These are phyloP conservation scores for Pararge aegeria DNA, from an alignment of 1,140 invertebrate species.

Conservation along the genomic window DNA sequence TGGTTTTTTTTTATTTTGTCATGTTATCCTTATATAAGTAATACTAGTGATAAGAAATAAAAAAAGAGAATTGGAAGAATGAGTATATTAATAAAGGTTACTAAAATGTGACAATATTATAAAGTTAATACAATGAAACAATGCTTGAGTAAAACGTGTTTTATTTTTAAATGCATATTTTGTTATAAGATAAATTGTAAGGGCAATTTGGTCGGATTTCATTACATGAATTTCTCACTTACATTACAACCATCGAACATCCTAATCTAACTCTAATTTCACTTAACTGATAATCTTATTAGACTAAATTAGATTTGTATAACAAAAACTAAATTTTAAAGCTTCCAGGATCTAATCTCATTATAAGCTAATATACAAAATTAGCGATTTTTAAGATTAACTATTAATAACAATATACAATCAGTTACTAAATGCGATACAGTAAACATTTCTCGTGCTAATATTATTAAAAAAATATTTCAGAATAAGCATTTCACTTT, in stretches of 20 bases:
- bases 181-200: too few species aligned
- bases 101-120: too few species aligned
- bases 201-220: neutral
- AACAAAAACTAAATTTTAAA: conserved; percentile 5
- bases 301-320: too few species aligned
- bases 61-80: too few species aligned
- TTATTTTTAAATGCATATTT: too few species aligned
- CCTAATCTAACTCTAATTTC: too few species aligned
- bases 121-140: too few species aligned
- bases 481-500: conserved; percentile 18
- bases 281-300: too few species aligned
- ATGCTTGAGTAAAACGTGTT: too few species aligned
- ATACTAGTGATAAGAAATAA: neutral
- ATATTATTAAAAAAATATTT: neutral
- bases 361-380: neutral
- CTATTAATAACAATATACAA: conserved; percentile 4
- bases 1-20: neutral
- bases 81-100: too few species aligned
- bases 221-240: neutral
- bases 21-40: neutral
- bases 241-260: neutral
- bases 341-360: neutral
- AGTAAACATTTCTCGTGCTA: neutral
- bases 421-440: neutral
- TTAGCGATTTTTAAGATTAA: neutral